A percentile compares a stretch with the other conserved stretches of the same genome.
These are phyloP conservation scores for Prunella strophiata DNA, from an alignment of 2,797 vertebrate species.

Conservation along the genomic window DNA sequence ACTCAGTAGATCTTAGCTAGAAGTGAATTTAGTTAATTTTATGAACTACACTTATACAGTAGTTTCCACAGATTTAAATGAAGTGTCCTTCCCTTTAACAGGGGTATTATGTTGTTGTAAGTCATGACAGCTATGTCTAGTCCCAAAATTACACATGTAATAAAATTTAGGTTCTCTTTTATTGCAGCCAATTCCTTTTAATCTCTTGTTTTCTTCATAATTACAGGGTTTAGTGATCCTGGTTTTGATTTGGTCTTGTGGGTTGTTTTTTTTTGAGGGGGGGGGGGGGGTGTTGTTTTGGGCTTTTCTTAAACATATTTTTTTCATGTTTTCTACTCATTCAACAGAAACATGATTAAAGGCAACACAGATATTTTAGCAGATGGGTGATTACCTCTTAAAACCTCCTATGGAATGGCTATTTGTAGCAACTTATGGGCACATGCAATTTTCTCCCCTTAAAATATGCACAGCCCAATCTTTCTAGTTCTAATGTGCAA, in stretches of 20 bases:
- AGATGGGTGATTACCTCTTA: background rate
- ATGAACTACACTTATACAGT: background rate
- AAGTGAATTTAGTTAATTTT: background rate
- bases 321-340: background rate
- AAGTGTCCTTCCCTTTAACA: background rate
- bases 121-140: background rate
- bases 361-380: background rate
- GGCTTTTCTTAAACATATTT: background rate
- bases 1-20: background rate
- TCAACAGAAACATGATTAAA: background rate
- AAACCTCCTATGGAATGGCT: background rate
- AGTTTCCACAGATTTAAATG: background rate
- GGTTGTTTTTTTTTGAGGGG: background rate
- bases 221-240: background rate
- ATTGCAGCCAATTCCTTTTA: background rate
- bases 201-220: background rate
- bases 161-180: background rate
- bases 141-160: background rate
- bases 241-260: background rate
- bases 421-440: background rate
- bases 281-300: accelerated
- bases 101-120: background rate
- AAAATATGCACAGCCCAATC: background rate
- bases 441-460: background rate
- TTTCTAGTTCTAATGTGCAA: background rate